phyloP scores from a whole-genome alignment of 2,113 vertebrate genomes.

The Psilopsiagon aurifrons region DNA sequence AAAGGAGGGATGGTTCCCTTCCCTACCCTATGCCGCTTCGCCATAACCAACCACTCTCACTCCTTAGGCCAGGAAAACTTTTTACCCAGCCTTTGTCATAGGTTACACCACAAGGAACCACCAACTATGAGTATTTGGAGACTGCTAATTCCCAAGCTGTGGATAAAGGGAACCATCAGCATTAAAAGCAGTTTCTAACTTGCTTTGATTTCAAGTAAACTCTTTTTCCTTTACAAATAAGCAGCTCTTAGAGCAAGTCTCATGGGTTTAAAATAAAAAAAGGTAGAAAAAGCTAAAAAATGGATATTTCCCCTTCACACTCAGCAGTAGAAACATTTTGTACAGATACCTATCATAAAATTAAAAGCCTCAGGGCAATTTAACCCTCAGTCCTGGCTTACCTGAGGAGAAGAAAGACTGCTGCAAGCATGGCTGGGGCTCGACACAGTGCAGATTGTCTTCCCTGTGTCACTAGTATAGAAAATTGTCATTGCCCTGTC shows the following conservation, averaged over 20 bases:
- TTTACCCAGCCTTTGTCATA: background rate
- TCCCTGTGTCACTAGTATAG: fast-evolving
- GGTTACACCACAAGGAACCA: background rate
- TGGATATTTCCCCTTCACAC: background rate
- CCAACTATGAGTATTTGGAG: background rate
- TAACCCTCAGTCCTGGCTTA: background rate
- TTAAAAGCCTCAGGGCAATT: background rate
- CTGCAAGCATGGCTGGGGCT: background rate
- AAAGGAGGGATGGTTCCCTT: background rate
- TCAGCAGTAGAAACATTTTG: background rate
- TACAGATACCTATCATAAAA: background rate
- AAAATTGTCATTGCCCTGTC: background rate
- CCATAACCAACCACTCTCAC: background rate
- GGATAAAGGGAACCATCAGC: background rate
- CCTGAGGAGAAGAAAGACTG: background rate
- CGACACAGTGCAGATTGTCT: fast-evolving
- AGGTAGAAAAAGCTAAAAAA: background rate
- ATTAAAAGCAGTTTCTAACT: background rate
- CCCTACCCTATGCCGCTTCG: background rate
- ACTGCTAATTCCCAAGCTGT: background rate
- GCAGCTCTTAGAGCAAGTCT: background rate
- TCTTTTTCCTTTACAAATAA: background rate
- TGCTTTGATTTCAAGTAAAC: background rate
- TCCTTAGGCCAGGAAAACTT: background rate
- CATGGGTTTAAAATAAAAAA: background rate